Conservation (phyloP, 2,888 invertebrate genomes). For the Orchesellides sinensis region DNA sequence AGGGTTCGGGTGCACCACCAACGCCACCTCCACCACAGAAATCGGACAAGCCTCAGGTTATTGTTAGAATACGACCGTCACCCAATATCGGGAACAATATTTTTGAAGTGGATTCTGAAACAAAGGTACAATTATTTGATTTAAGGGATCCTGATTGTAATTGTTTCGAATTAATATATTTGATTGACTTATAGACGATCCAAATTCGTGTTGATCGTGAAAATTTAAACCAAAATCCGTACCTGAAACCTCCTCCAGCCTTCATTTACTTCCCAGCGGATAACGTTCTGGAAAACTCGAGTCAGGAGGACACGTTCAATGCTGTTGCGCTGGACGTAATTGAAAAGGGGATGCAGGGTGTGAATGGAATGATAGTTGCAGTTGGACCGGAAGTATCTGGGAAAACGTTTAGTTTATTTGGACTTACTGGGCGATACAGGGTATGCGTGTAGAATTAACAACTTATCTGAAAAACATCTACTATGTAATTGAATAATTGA, state of each 20-base stretch:
- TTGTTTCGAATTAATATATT: not conserved
- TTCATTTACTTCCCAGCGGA: conserved; percentile 45
- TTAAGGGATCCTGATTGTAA: not conserved
- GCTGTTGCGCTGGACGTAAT: conserved; percentile 62
- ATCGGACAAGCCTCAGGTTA: conserved; percentile 68
- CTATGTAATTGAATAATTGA: not conserved
- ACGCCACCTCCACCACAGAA: not conserved
- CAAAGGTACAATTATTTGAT: conserved; percentile 2
- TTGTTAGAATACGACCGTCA: conserved; percentile 68
- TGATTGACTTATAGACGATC: conserved; percentile 1
- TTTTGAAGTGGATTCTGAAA: conserved; percentile 43
- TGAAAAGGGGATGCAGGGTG: conserved; percentile 69
- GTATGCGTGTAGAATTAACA: conserved; percentile 19
- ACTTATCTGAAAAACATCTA: not conserved
- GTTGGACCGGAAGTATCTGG: conserved; percentile 72
- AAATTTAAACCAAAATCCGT: not conserved
- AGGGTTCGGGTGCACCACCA: not conserved
- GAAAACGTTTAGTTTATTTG: conserved; percentile 71
- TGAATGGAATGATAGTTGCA: conserved; percentile 65
- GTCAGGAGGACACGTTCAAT: conserved; percentile 69
- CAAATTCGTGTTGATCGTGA: conserved; percentile 48
- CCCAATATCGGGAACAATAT: conserved; percentile 49
- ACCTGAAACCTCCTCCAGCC: not conserved
- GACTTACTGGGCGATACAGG: conserved; percentile 60
- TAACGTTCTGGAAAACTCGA: conserved; percentile 39